Base-by-base conservation (phyloP, 92 coral and sea anemone genomes). In the Porites cylindrica region DNA sequence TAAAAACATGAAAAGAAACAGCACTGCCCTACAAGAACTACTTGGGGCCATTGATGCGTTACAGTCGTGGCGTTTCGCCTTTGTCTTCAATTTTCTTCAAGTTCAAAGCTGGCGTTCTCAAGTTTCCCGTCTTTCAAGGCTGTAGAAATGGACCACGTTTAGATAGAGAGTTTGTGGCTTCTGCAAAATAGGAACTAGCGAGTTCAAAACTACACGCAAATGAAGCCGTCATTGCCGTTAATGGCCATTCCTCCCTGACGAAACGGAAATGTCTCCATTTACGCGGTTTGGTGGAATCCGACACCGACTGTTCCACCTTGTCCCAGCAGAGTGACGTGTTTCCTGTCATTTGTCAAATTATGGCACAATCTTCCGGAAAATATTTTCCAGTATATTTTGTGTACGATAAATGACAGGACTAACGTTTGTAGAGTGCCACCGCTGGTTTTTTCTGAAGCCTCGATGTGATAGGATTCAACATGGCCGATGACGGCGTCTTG, bases 201-300 rank as follows among this genome's bases (percentile, higher is more conserved):
- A 72, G 32, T 12, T 83, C 71, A 50, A 50, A 51, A 16, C 14
- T 43, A 53, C 50, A 64, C 72, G 78, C 58, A 50, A 68, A 81
- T 70, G 54, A 59, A 38, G 29, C 51, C 68, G 58, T 66, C 63
- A 52, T 21, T 58, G 61, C 79, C 79, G 86, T 72, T 82, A 59
- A 56, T 72, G 71, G 13, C 86, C 17, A 29, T 82, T 73, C 80
- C 87, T 83, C 87, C 87, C 87, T 59, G 24, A 11, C 0, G 56
- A 21, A 83, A 74, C 79, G 80, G 87, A 83, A 83, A 83, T 83
- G 53, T 80, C 56, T 83, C 16, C 6, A 54, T 56, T 64, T 38
- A 19, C 59, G 85, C 69, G 38, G 76, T 59, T 54, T 47, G 29
- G 51, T 52, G 71, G 83, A 79, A 65, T 38, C 47, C 7, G 47